A percentile compares a stretch with the other conserved stretches of the same genome.
Conservation (phyloP, 1,140 invertebrate species). For the Nephila pilipes region DNA sequence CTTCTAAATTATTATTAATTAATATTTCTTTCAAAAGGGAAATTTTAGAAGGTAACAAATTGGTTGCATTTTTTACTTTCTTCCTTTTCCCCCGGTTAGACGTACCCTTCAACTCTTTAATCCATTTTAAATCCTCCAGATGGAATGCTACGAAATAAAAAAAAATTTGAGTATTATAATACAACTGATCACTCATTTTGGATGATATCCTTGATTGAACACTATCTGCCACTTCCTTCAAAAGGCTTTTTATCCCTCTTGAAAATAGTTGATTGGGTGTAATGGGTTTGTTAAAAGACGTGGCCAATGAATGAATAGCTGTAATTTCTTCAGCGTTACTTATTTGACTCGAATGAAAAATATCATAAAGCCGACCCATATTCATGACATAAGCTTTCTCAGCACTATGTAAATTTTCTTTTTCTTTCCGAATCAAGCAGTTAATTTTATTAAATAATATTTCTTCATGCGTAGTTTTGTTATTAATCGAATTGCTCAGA, state of each 20-base stretch:
- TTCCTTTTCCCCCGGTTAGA: neutral
- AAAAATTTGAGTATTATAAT: neutral
- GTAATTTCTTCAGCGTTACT: neutral
- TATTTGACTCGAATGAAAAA: neutral
- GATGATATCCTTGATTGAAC: neutral
- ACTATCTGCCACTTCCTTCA: neutral
- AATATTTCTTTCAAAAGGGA: neutral
- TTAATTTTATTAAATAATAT: neutral
- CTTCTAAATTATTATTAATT: neutral
- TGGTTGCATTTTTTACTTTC: conserved; percentile 65
- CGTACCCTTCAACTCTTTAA: neutral
- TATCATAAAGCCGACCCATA: neutral
- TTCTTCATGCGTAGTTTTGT: neutral
- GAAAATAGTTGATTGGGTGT: neutral
- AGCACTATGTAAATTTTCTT: neutral
- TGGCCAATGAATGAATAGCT: neutral
- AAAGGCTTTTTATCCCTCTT: neutral
- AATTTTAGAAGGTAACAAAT: neutral
- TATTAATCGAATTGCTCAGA: neutral
- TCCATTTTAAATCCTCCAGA: neutral
- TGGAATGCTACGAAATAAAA: neutral
- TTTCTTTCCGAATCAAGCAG: neutral
- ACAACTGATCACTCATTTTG: neutral
- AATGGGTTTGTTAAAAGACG: neutral
- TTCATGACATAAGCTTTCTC: neutral